phyloP scores from a whole-genome alignment of 2,888 invertebrate genomes.

The Oeneis ivallda region DNA sequence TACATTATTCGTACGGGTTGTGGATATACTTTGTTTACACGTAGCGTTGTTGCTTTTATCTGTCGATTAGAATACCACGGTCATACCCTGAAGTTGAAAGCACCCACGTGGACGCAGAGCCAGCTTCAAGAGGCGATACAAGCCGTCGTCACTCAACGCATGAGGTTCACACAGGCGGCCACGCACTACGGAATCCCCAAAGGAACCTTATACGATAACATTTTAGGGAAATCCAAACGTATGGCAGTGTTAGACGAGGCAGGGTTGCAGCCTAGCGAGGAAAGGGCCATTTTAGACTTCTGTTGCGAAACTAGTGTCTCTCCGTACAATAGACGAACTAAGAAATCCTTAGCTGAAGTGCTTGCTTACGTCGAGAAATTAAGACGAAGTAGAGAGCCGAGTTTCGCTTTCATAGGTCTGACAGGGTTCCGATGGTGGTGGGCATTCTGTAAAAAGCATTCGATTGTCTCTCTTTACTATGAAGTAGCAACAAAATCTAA shows the following conservation, averaged over 20 bases:
- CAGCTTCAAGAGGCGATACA: slow-evolving; percentile 89
- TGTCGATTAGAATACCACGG: slow-evolving; percentile 77
- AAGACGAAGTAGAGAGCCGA: slow-evolving; percentile 80
- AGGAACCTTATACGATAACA: slow-evolving; percentile 89
- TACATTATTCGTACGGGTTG: slow-evolving; percentile 44
- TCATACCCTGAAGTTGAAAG: slow-evolving; percentile 86
- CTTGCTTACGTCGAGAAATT: slow-evolving; percentile 85
- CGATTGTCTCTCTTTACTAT: slow-evolving; percentile 83
- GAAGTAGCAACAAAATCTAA: slow-evolving; percentile 51
- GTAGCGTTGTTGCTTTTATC: slow-evolving; percentile 55
- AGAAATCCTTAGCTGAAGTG: slow-evolving; percentile 84
- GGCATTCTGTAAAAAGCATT: slow-evolving; percentile 91
- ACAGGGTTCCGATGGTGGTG: slow-evolving; percentile 91
- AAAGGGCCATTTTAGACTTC: slow-evolving; percentile 85
- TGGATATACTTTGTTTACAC: slow-evolving; percentile 36
- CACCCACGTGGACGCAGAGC: slow-evolving; percentile 87
- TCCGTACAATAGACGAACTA: slow-evolving; percentile 87
- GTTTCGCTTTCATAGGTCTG: slow-evolving; percentile 85
- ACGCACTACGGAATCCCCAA: slow-evolving; percentile 87
- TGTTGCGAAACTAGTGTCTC: slow-evolving; percentile 87
- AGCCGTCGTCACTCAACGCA: slow-evolving; percentile 87
- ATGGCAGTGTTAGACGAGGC: slow-evolving; percentile 89
- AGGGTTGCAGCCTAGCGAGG: slow-evolving; percentile 82
- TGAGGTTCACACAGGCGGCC: slow-evolving; percentile 90
- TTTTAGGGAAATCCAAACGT: slow-evolving; percentile 88